phyloP scores from a whole-genome alignment of 2,888 invertebrate species.

The Mystacides longicornis region DNA sequence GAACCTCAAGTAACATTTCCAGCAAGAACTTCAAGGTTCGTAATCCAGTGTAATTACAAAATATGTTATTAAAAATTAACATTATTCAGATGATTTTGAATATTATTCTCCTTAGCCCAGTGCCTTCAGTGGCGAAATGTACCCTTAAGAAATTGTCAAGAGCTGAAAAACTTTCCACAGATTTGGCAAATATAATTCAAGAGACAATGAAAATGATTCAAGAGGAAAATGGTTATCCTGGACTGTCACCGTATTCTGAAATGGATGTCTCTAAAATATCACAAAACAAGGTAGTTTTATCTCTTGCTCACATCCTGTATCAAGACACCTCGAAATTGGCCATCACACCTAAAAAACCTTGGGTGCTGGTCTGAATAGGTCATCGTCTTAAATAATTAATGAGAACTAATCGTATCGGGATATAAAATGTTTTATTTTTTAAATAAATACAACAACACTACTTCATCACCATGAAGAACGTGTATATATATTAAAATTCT shows the following conservation, averaged over 20 bases:
- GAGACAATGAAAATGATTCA: slow-evolving; percentile 34
- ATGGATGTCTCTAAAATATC: slow-evolving; percentile 47
- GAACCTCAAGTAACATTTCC: not conserved
- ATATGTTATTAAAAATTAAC: too few species aligned
- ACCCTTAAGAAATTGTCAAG: slow-evolving; percentile 35
- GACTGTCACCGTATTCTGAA: slow-evolving; percentile 38
- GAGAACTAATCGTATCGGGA: too few species aligned
- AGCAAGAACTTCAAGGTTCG: slow-evolving; percentile 37
- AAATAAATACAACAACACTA: too few species aligned
- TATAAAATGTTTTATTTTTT: too few species aligned
- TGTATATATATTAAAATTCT: too few species aligned
- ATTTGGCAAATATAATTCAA: slow-evolving; percentile 34
- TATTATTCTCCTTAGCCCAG: slow-evolving; percentile 35
- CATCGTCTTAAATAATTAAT: too few species aligned
- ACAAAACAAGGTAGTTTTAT: slow-evolving; percentile 35
- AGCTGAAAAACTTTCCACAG: slow-evolving; percentile 36
- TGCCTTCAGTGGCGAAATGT: slow-evolving; percentile 31
- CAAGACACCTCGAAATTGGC: not conserved
- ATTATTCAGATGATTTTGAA: too few species aligned
- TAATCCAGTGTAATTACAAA: too few species aligned
- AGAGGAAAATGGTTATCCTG: slow-evolving; percentile 28
- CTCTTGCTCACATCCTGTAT: not conserved
- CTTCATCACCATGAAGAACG: too few species aligned
- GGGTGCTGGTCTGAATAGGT: not conserved
- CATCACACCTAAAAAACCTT: not conserved